Evolutionary conservation across 2,113 vertebrate species (phyloP), one percentile per base, ranked within the genome.

Genomic region (Delphinus delphis): DNA sequence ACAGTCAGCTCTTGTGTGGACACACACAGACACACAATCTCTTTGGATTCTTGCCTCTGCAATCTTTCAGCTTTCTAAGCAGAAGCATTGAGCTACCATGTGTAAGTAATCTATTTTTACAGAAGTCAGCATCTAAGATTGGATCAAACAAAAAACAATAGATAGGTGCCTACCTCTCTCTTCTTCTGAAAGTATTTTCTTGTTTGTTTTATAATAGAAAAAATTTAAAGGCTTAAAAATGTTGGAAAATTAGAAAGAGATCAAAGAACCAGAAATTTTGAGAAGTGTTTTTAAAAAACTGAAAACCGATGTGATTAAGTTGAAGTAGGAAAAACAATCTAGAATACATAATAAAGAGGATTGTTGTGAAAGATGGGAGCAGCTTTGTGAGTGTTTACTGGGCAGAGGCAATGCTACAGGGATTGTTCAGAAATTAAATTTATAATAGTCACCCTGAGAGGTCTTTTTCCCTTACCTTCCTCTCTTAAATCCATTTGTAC

Each of bases 121-220:
- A 47, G n/a, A 81, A 88, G 33, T 96, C 11, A 71, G 53, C 6
- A 81, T 73, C 25, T 31, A 93, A 8, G 14, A 65, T 14, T 81
- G 28, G 11, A 25, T 89, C 44, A 89, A 83, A 73, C 71, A n/a
- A 77, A 79, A 17, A 20, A 15, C 38, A 18, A 25, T 6, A n/a
- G 3, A 38, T n/a, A 77, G 25, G 4, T 26, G 65, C 5, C 21
- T 41, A 36, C 4, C 8, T 23, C 18, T 85, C 2, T 67, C 12
- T 91, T 90, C 31, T 95, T 95, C 38, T 68, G 20, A 77, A 90
- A 84, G 10, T 55, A 79, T 70, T 65, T 38, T 94, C 38, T 63
- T 31, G 1, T 26, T 91, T 95, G 3, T 93, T 88, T 90, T 55
- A 90, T 63, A 25, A 62, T 20, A 70, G 71, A 67, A 26, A 76